phyloP scores from a whole-genome alignment of 2,888 invertebrate species.

The Ophioninae sp. region DNA sequence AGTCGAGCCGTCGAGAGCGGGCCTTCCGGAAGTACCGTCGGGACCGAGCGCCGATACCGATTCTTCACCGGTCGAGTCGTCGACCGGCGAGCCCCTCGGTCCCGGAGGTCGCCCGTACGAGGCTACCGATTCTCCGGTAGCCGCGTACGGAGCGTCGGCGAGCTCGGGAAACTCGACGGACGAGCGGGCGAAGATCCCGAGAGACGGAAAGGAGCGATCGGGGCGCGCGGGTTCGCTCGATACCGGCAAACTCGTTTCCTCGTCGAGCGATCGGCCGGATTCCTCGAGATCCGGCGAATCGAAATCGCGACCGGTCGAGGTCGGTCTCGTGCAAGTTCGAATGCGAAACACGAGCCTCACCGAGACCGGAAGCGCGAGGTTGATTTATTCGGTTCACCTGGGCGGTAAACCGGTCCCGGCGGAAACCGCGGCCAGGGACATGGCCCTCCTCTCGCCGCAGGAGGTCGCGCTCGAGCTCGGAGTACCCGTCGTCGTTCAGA shows the following conservation, averaged over 20 bases:
- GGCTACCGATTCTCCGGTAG: conserved; percentile 14
- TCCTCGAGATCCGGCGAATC: conserved; percentile 58
- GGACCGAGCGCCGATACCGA: background rate
- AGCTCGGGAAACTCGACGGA: background rate
- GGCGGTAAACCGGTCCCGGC: conserved; percentile 91
- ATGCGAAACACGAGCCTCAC: conserved; percentile 77
- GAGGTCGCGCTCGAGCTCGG: conserved; percentile 90
- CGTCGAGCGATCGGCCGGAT: conserved; percentile 44
- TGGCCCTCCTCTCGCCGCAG: conserved; percentile 89
- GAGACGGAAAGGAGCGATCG: no score
- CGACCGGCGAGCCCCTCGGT: conserved; percentile 2
- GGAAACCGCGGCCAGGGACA: conserved; percentile 90
- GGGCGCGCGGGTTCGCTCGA: no score
- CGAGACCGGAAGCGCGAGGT: conserved; percentile 73
- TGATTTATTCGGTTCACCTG: conserved; percentile 91
- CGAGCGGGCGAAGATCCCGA: background rate
- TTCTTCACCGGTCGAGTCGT: background rate
- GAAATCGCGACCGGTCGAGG: conserved; percentile 59
- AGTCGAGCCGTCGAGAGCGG: conserved; percentile 54
- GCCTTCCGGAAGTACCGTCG: background rate
- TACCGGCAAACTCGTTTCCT: background rate
- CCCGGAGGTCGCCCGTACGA: conserved; percentile 49
- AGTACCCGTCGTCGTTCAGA: conserved; percentile 90
- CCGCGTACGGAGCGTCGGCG: background rate
- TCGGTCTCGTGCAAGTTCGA: conserved; percentile 76